phyloP scores from a whole-genome alignment of 1,140 invertebrate genomes.

The Scaptomyza graminum region DNA sequence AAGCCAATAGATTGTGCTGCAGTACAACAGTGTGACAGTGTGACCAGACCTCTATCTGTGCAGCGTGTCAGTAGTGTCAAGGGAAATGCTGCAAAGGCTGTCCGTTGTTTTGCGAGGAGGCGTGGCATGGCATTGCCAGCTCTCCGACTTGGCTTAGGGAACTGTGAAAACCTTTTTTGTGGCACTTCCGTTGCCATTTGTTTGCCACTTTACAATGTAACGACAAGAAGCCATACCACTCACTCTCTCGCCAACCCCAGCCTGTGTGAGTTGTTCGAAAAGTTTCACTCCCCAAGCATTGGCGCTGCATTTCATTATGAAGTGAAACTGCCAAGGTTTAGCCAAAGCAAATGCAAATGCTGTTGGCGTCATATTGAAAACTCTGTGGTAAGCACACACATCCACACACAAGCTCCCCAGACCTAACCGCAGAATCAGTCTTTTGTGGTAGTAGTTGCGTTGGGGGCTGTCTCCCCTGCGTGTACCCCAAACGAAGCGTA shows the following conservation, averaged over 20 bases:
- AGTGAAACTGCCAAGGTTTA: constrained; percentile 16
- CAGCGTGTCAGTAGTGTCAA: constrained; percentile 51
- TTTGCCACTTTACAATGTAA: constrained; percentile 73
- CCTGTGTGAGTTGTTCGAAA: constrained; percentile 62
- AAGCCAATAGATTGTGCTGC: constrained; percentile 7
- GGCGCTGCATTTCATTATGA: constrained; percentile 80
- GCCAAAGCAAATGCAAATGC: constrained; percentile 69
- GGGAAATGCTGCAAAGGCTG: constrained; percentile 8
- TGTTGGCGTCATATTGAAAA: constrained; percentile 82
- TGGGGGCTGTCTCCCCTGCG: neutral
- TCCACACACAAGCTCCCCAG: neutral
- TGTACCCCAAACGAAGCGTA: constrained; percentile 69
- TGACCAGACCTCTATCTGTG: constrained; percentile 22
- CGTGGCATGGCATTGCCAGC: neutral
- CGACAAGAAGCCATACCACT: constrained; percentile 6
- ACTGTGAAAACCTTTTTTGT: constrained; percentile 81
- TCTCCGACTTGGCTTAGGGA: constrained; percentile 53
- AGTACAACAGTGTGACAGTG: neutral
- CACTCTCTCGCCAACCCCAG: constrained; percentile 4
- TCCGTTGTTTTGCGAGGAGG: neutral
- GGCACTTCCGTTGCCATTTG: constrained; percentile 79
- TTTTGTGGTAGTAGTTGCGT: constrained; percentile 48
- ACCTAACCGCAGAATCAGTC: constrained; percentile 64
- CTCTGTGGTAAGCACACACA: constrained; percentile 46
- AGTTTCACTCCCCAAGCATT: constrained; percentile 77